Evolutionary conservation across 2,888 invertebrate genomes (phyloP).

Genomic region (Cerastoderma edule): DNA sequence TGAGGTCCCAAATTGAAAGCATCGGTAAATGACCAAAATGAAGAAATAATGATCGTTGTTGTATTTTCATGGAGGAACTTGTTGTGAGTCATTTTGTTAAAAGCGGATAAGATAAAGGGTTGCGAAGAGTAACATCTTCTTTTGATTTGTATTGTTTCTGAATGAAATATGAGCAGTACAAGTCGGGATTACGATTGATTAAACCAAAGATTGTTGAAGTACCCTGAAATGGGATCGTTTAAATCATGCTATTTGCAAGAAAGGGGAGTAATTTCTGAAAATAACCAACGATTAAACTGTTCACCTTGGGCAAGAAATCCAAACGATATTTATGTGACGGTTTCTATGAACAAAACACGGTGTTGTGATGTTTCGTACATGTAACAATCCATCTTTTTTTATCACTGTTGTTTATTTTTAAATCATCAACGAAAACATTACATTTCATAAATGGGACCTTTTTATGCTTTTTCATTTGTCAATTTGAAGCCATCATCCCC

Average conservation of each 20-base stretch:
- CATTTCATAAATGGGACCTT: not conserved
- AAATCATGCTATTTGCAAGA: not conserved
- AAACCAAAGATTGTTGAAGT: slow-evolving; percentile 25
- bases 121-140: not conserved
- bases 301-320: not conserved
- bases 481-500: too few relatives aligned
- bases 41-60: too few relatives aligned
- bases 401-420: too few relatives aligned
- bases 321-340: not conserved
- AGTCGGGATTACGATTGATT: slow-evolving; percentile 16
- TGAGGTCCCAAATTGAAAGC: too few relatives aligned
- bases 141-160: not conserved
- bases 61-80: too few relatives aligned
- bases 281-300: not conserved
- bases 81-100: too few relatives aligned
- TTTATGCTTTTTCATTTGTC: too few relatives aligned
- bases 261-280: not conserved
- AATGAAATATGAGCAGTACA: not conserved
- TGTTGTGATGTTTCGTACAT: too few relatives aligned
- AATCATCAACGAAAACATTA: too few relatives aligned
- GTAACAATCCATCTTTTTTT: too few relatives aligned
- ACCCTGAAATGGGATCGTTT: not conserved
- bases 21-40: too few relatives aligned
- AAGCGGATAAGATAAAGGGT: not conserved
- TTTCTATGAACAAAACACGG: not conserved